A percentile compares a stretch with the other conserved stretches of the same genome.
Evolutionary conservation across 2,113 vertebrate species (phyloP).

Genomic region (Rhynchomys soricoides): DNA sequence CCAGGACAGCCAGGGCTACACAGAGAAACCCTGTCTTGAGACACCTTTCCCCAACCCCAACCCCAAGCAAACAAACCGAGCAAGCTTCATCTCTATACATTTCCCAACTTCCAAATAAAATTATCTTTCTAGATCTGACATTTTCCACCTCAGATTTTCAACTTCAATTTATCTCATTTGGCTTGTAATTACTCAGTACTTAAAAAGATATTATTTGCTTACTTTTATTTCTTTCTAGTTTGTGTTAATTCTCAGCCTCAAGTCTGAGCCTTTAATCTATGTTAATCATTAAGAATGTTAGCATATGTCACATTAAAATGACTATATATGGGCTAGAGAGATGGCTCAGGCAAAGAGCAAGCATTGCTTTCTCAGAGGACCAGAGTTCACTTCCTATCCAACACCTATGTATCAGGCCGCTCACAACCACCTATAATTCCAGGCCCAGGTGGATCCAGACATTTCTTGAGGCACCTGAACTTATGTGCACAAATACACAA

Average conservation of each 20-base stretch:
- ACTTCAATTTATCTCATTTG: not conserved
- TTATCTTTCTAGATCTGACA: slow-evolving; percentile 43
- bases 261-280: slow-evolving; percentile 58
- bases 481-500: not conserved
- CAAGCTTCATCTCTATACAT: not conserved
- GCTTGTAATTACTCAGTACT: slow-evolving; percentile 16
- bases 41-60: no score
- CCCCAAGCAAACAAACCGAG: not conserved
- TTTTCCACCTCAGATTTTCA: slow-evolving; percentile 31
- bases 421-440: not conserved
- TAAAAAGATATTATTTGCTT: not conserved
- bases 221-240: slow-evolving; percentile 51
- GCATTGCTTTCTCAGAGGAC: not conserved
- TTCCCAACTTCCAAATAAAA: not conserved
- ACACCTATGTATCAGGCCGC: not conserved
- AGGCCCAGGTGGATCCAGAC: not conserved
- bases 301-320: not conserved
- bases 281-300: slow-evolving; percentile 13
- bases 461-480: not conserved
- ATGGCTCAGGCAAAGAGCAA: not conserved
- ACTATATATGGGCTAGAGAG: not conserved
- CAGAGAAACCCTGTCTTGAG: not conserved
- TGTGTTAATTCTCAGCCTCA: slow-evolving; percentile 47
- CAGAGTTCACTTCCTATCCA: not conserved
- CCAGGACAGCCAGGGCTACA: not conserved